A percentile compares a stretch with the other conserved stretches of the same genome.
Evolutionary conservation across 2,797 vertebrate species (phyloP).

Genomic region (Hydrolagus colliei): DNA sequence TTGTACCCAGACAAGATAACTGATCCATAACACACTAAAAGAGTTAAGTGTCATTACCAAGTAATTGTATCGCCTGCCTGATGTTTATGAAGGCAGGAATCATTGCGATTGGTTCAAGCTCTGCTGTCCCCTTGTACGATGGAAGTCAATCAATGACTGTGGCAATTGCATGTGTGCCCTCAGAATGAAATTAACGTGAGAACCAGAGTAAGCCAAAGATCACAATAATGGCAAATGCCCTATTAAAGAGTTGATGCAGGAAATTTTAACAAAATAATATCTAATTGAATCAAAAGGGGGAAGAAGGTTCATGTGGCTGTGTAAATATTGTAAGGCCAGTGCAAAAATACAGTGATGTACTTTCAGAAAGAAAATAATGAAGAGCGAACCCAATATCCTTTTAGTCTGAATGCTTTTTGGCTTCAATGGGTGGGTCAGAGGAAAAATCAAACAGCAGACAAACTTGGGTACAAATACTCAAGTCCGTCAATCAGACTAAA

Average conservation of each 20-base stretch:
- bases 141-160: not conserved
- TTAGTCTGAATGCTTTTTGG: not conserved
- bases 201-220: not conserved
- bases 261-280: slow-evolving; percentile 1
- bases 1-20: not conserved
- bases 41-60: not conserved
- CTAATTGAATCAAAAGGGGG: not conserved
- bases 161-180: too few relatives aligned
- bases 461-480: not conserved
- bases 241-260: not conserved
- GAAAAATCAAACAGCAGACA: not conserved
- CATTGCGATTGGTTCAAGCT: not conserved
- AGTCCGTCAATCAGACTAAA: slow-evolving; percentile 22
- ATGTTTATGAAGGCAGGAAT: slow-evolving; percentile 2
- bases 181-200: not conserved
- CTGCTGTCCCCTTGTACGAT: not conserved
- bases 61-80: not conserved
- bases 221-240: not conserved
- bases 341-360: not conserved
- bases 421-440: not conserved
- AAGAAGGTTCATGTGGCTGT: not conserved
- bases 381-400: slow-evolving; percentile 1
- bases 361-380: not conserved
- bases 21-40: not conserved
- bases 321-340: not conserved